A percentile compares a stretch with the other conserved stretches of the same genome.
phyloP scores from a whole-genome alignment of 2,888 invertebrate species.

The Ctena decussata region DNA sequence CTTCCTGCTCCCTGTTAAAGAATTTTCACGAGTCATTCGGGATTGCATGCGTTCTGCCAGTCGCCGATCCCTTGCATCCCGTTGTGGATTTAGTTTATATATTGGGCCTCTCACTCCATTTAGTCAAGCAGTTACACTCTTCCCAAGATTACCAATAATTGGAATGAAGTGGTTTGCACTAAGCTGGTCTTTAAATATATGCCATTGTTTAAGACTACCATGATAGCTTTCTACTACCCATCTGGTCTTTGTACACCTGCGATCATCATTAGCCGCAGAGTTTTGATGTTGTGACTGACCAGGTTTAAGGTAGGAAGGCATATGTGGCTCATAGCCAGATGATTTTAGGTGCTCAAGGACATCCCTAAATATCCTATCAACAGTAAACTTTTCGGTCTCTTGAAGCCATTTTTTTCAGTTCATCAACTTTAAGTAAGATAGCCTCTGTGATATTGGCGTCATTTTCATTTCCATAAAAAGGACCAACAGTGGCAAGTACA shows the following conservation, averaged over 20 bases:
- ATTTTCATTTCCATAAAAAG: slow-evolving; percentile 18
- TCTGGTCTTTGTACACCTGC: slow-evolving; percentile 14
- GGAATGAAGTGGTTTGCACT: slow-evolving; percentile 8
- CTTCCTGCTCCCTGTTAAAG: too few species aligned
- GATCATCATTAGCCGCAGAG: neutral
- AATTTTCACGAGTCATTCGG: too few species aligned
- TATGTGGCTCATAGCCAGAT: slow-evolving; percentile 9
- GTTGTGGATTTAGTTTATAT: neutral
- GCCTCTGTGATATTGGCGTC: slow-evolving; percentile 20
- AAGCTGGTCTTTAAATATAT: neutral
- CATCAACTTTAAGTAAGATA: slow-evolving; percentile 9
- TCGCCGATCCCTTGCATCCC: too few species aligned
- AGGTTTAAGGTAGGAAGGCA: neutral
- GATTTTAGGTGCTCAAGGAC: neutral
- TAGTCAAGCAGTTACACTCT: neutral
- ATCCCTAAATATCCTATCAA: slow-evolving; percentile 15
- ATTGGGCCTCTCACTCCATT: slow-evolving; percentile 19
- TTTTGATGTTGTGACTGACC: slow-evolving; percentile 15
- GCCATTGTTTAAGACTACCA: slow-evolving; percentile 4
- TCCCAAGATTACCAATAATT: neutral
- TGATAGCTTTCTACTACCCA: slow-evolving; percentile 32
- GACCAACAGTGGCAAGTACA: slow-evolving; percentile 4
- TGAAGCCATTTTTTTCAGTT: slow-evolving; percentile 7
- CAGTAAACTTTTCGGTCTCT: slow-evolving; percentile 11
- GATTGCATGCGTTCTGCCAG: too few species aligned